phyloP scores from a whole-genome alignment of 2,797 vertebrate species.

The Australoheros facetus region DNA sequence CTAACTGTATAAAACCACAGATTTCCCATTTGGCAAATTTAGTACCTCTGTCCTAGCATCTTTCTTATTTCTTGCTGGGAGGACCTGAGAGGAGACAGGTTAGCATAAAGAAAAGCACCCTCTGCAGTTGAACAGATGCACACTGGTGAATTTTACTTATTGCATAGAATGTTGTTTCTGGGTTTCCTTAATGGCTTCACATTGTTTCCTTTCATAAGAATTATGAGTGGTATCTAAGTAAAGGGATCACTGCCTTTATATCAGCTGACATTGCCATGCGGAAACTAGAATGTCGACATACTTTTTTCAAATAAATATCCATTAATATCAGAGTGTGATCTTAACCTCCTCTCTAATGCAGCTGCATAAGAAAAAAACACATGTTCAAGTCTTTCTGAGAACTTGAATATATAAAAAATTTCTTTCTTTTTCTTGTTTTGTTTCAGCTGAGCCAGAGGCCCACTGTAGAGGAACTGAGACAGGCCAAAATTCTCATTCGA shows the following conservation, averaged over 20 bases:
- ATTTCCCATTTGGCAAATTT: not conserved
- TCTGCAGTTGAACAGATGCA: not conserved
- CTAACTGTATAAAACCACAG: not conserved
- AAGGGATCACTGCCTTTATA: not conserved
- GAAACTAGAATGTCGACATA: not conserved
- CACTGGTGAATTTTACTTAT: not conserved
- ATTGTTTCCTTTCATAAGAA: not conserved
- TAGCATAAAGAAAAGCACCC: not conserved
- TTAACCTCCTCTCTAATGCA: not conserved
- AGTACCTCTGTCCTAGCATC: not conserved
- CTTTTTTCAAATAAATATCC: not conserved
- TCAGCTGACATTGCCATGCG: not conserved
- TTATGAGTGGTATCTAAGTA: not conserved
- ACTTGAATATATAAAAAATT: not conserved
- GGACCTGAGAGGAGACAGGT: not conserved
- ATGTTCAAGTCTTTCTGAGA: not conserved
- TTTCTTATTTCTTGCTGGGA: not conserved
- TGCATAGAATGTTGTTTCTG: not conserved
- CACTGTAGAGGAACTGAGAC: constrained; percentile 94
- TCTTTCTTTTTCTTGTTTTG: constrained; percentile 3
- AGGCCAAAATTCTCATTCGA: constrained; percentile 96
- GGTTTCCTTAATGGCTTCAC: not conserved
- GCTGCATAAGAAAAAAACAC: not conserved
- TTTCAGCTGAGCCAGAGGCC: constrained; percentile 94
- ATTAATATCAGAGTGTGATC: not conserved